Conservation (phyloP, 2,113 vertebrate species). For the Ptilonorhynchus violaceus region DNA sequence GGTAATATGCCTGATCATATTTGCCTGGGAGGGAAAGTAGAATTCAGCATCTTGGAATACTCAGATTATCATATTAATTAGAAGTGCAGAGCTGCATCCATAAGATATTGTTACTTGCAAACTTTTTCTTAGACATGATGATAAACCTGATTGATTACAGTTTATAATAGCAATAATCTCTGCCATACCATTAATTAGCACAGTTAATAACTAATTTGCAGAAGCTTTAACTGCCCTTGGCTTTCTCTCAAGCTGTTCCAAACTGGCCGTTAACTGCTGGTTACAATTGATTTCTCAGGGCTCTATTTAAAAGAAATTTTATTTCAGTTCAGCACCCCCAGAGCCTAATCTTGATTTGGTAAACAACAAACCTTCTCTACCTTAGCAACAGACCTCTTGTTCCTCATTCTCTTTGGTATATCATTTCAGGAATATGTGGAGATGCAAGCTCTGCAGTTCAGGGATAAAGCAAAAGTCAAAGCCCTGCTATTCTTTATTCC, state of each 20-base stretch:
- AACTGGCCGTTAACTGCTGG: slow-evolving; percentile 71
- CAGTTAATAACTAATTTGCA: slow-evolving; percentile 76
- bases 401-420: background rate
- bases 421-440: background rate
- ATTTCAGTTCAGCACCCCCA: slow-evolving; percentile 64
- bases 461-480: background rate
- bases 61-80: slow-evolving; percentile 50
- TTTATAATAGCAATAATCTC: slow-evolving; percentile 73
- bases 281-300: slow-evolving; percentile 73
- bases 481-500: background rate
- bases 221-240: slow-evolving; percentile 70
- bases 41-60: background rate
- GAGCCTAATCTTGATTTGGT: slow-evolving; percentile 61
- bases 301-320: slow-evolving; percentile 72
- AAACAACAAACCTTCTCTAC: slow-evolving; percentile 60
- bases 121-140: slow-evolving; percentile 33
- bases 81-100: background rate
- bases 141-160: slow-evolving; percentile 67
- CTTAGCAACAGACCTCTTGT: background rate
- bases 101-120: slow-evolving; percentile 43
- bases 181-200: slow-evolving; percentile 74
- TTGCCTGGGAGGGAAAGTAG: background rate
- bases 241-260: slow-evolving; percentile 73
- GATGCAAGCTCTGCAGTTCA: background rate
- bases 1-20: background rate